Evolutionary conservation across 2,888 invertebrate species (phyloP).

Genomic region (Diaprepes abbreviatus): DNA sequence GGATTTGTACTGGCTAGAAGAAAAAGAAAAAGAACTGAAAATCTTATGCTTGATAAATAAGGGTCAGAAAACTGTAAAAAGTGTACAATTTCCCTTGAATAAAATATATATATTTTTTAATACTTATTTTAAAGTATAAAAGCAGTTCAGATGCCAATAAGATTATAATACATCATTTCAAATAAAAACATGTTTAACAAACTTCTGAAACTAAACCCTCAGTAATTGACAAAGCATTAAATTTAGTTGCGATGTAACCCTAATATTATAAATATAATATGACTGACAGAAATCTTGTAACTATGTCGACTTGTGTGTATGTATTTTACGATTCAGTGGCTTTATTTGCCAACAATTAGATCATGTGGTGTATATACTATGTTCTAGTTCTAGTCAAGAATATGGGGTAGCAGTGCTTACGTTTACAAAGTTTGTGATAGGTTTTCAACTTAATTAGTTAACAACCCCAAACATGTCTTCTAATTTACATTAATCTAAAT

Average conservation of each 20-base stretch:
- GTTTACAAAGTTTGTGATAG: conserved; percentile 8
- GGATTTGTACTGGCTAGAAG: no score
- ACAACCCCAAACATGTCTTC: conserved; percentile 4
- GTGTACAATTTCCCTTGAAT: no score
- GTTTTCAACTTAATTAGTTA: conserved; percentile 12
- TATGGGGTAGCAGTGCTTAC: not conserved
- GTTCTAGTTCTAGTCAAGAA: not conserved
- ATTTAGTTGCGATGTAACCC: not conserved
- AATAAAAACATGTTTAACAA: not conserved
- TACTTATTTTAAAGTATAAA: no score
- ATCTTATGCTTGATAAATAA: no score
- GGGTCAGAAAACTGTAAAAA: no score
- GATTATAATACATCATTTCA: no score
- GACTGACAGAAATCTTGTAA: conserved; percentile 1
- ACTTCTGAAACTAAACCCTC: not conserved
- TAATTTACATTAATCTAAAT: conserved; percentile 19
- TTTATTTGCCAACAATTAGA: conserved; percentile 1
- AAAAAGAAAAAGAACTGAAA: no score
- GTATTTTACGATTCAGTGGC: not conserved
- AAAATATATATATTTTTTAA: no score
- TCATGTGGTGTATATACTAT: not conserved
- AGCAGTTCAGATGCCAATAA: no score
- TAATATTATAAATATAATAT: not conserved
- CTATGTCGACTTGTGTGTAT: not conserved
- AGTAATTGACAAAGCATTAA: no score